Percentiles rank a stretch among this genome's conserved stretches.
These are phyloP conservation scores for Neosalanx taihuensis DNA, from an alignment of 2,797 vertebrate genomes.

Conservation along the genomic window DNA sequence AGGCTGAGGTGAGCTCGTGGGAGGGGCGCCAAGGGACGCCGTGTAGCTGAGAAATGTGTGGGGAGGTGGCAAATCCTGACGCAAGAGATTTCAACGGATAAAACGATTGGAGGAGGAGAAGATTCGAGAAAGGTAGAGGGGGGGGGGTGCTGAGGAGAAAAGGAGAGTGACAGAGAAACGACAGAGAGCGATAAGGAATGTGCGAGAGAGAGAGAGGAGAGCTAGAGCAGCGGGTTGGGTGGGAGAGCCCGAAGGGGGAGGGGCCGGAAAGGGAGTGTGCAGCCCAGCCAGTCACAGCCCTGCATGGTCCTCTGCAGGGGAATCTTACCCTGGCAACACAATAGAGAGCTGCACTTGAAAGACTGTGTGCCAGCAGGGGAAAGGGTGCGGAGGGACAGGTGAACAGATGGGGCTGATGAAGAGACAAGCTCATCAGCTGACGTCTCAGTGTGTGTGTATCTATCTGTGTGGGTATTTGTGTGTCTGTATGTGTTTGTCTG, in stretches of 20 bases:
- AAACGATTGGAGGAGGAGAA: conserved; percentile 31
- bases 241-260: conserved; percentile 37
- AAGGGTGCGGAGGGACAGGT: conserved; percentile 65
- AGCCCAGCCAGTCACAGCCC: conserved; percentile 65
- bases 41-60: not conserved
- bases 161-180: conserved; percentile 24
- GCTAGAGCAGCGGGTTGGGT: conserved; percentile 6
- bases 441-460: conserved; percentile 31
- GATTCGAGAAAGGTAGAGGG: conserved; percentile 33
- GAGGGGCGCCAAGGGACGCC: not conserved
- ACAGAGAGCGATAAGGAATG: conserved; percentile 33
- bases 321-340: conserved; percentile 78
- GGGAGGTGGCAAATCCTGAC: too few relatives aligned
- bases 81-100: conserved; percentile 20
- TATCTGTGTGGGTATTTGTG: conserved; percentile 29
- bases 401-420: conserved; percentile 73
- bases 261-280: conserved; percentile 38
- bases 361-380: conserved; percentile 39
- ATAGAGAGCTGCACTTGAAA: conserved; percentile 57
- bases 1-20: not conserved
- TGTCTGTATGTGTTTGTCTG: not conserved
- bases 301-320: conserved; percentile 64
- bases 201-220: conserved; percentile 36
- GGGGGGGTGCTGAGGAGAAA: conserved; percentile 6
- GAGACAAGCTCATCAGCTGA: conserved; percentile 69